Evolutionary conservation across 2,888 invertebrate species (phyloP), one percentile per base, ranked within the genome.

Genomic region (Volucella bombylans): DNA sequence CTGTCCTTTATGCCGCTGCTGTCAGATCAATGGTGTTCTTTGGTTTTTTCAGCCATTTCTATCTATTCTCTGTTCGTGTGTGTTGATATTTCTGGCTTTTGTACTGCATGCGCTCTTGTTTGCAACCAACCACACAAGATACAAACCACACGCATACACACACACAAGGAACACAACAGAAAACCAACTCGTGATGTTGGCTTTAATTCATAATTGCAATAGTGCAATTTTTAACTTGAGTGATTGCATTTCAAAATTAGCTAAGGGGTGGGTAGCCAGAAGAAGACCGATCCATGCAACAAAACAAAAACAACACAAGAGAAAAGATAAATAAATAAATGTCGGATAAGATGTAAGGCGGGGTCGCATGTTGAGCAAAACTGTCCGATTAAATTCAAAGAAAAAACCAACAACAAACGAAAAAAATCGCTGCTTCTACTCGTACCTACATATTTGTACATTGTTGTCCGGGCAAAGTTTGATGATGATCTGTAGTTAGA

Each of bases 211-310:
- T 81, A 81, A 85, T 81, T 81, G 83, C 79, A 80, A 79, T 49
- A 79, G 79, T 74, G 83, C 83, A 83, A 74, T 67, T 83, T 83
- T 80, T 71, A 74, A 61, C 65, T 65, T 79, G 83, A 83, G 83
- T 83, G 83, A 83, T 83, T 83, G 83, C 74, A 79, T 83, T 83
- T 80, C 83, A 71, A 83, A 83, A 83, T 83, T 83, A 80, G 80
- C 83, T 71, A 80, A 80, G 68, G 69, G 83, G 64, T 80, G 74
- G 71, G 68, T 62, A 67, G 68, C 52, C 47, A 61, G n/a, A 14
- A 4, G 11, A 65, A 55, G 2, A 57, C 45, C n/a, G n/a, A 23
- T 1, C 31, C 6, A 6, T 31, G 31, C 4, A 31, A 31, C 6
- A 49, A 49, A 43, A 11, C 8, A 1, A 31, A 31, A 31, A 52